Percentiles rank a stretch among this genome's conserved stretches.
These are phyloP conservation scores for Sturnus vulgaris DNA, from an alignment of 2,113 vertebrate species.

Conservation along the genomic window DNA sequence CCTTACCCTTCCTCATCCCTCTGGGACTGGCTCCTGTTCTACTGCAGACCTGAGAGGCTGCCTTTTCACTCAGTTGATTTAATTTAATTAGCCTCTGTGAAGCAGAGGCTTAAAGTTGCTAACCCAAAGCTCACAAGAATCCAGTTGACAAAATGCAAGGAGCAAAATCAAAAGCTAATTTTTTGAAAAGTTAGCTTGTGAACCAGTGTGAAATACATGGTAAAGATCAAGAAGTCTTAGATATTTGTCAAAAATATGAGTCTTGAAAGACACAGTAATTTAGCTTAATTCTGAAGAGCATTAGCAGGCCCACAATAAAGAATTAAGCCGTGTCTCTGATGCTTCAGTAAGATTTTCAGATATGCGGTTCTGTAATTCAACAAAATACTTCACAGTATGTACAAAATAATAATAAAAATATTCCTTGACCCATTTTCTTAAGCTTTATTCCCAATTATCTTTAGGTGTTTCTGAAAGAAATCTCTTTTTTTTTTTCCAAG, in stretches of 20 bases:
- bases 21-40: conserved; percentile 37
- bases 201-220: not conserved
- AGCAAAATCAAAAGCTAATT: conserved; percentile 49
- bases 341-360: conserved; percentile 53
- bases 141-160: conserved; percentile 50
- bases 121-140: conserved; percentile 56
- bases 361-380: conserved; percentile 32
- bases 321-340: conserved; percentile 40
- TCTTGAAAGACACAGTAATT: conserved; percentile 50
- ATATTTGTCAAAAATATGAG: conserved; percentile 55
- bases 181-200: conserved; percentile 34
- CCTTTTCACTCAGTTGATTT: conserved; percentile 60
- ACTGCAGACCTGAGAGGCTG: conserved; percentile 43
- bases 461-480: not conserved
- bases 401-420: conserved; percentile 53
- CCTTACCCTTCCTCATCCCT: conserved; percentile 8
- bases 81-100: conserved; percentile 68
- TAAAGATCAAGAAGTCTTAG: conserved; percentile 61
- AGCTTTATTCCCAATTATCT: conserved; percentile 53
- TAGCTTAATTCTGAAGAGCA: conserved; percentile 53
- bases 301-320: conserved; percentile 50
- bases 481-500: not conserved
- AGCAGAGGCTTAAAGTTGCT: conserved; percentile 59
- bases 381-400: not conserved
- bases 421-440: conserved; percentile 27